phyloP scores from a whole-genome alignment of 2,113 vertebrate species.

The Bos javanicus region DNA sequence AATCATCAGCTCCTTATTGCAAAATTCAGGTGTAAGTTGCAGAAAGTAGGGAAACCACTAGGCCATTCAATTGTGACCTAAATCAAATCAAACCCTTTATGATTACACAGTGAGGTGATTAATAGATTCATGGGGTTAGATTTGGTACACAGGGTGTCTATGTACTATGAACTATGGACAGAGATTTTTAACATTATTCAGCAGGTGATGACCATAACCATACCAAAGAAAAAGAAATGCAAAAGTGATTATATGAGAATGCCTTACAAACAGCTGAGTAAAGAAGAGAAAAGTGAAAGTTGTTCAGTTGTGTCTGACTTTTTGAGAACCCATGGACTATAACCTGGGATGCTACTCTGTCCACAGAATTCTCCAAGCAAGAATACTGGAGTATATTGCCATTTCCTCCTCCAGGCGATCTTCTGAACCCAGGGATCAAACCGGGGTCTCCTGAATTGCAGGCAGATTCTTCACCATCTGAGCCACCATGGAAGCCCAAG shows the following conservation, averaged over 20 bases:
- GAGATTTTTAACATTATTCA: not conserved
- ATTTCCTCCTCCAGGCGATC: not conserved
- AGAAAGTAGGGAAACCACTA: not conserved
- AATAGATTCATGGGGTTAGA: not conserved
- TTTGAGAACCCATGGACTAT: not conserved
- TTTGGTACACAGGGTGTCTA: not conserved
- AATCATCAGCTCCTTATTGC: not conserved
- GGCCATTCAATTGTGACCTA: not conserved
- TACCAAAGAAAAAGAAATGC: not conserved
- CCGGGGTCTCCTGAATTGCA: fast-evolving
- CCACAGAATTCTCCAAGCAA: not conserved
- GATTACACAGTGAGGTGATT: not conserved
- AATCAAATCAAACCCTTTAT: not conserved
- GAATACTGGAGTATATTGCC: not conserved
- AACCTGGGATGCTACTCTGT: not conserved
- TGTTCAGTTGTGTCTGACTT: not conserved
- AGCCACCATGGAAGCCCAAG: not conserved
- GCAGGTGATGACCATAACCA: not conserved
- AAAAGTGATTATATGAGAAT: not conserved
- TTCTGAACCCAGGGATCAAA: not conserved
- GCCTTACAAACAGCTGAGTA: not conserved
- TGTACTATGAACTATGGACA: not conserved
- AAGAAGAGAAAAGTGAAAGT: not conserved
- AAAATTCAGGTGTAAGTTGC: not conserved
- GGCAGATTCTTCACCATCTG: not conserved